These are phyloP conservation scores for Orbicella faveolata DNA, from an alignment of 64 coral and sea anemone genomes.

Conservation along the genomic window DNA sequence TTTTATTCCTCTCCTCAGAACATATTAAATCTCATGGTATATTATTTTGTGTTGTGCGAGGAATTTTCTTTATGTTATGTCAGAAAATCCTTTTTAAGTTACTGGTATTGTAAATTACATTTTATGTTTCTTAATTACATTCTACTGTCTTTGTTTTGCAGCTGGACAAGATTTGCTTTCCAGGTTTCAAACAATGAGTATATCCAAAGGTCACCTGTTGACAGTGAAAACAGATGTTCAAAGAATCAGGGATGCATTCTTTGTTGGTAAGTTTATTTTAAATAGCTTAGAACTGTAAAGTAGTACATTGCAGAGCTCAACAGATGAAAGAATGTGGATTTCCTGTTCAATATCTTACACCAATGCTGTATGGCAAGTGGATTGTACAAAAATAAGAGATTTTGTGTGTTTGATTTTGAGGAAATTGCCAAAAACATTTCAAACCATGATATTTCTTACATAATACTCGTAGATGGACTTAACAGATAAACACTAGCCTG, in stretches of 20 bases:
- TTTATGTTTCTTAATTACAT: background rate
- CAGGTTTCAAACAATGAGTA: background rate
- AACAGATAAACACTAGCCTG: too few relatives aligned
- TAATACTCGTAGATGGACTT: too few relatives aligned
- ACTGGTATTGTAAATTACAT: background rate
- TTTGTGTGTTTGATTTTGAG: too few relatives aligned
- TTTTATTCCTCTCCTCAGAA: too few relatives aligned
- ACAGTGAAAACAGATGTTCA: background rate
- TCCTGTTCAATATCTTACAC: background rate
- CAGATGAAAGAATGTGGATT: background rate
- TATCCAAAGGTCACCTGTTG: background rate
- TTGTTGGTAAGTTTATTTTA: background rate
- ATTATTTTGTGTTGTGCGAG: too few relatives aligned
- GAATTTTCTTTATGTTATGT: too few relatives aligned
- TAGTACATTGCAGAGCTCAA: background rate
- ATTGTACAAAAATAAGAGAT: too few relatives aligned
- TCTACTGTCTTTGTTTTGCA: background rate
- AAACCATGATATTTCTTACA: too few relatives aligned
- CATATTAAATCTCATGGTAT: too few relatives aligned
- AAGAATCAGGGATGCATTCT: conserved; percentile 19
- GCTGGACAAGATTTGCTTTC: background rate
- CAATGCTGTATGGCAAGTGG: too few relatives aligned
- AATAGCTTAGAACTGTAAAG: background rate
- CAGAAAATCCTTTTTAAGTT: too few relatives aligned
- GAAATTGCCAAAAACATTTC: too few relatives aligned